A percentile compares a stretch with the other conserved stretches of the same genome.
phyloP scores from a whole-genome alignment of 2,888 invertebrate species.

The Temnothorax rugatulus region DNA sequence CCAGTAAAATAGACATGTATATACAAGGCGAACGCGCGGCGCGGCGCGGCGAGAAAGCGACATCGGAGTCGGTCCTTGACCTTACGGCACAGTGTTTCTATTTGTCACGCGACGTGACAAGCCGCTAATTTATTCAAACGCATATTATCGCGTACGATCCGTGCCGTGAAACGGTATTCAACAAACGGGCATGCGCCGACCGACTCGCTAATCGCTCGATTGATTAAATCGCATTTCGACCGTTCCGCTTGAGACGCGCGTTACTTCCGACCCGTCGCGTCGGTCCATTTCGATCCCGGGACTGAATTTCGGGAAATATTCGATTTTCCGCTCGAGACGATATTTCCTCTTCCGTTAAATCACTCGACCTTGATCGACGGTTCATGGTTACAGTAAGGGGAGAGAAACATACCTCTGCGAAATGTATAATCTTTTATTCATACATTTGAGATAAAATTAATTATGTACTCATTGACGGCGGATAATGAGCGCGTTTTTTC shows the following conservation, averaged over 20 bases:
- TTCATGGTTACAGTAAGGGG: not conserved
- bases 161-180: not conserved
- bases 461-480: not conserved
- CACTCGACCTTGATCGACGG: constrained; percentile 8
- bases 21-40: constrained; percentile 7
- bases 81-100: constrained; percentile 67
- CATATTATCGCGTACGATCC: constrained; percentile 25
- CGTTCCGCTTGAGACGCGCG: not conserved
- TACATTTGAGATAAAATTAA: constrained; percentile 16
- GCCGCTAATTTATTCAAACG: constrained; percentile 56
- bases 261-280: not conserved
- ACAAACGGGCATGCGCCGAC: constrained; percentile 19
- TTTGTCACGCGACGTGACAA: constrained; percentile 70
- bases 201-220: constrained; percentile 32
- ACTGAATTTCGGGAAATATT: not conserved
- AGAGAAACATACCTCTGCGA: not conserved
- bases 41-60: constrained; percentile 60
- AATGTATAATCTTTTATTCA: not conserved
- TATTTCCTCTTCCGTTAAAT: not conserved
- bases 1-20: constrained; percentile 19
- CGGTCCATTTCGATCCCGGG: not conserved
- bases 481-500: not conserved
- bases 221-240: constrained; percentile 42
- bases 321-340: not conserved
- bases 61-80: constrained; percentile 70